These are phyloP conservation scores for Amiota minor DNA, from an alignment of 2,888 invertebrate genomes.

Conservation along the genomic window DNA sequence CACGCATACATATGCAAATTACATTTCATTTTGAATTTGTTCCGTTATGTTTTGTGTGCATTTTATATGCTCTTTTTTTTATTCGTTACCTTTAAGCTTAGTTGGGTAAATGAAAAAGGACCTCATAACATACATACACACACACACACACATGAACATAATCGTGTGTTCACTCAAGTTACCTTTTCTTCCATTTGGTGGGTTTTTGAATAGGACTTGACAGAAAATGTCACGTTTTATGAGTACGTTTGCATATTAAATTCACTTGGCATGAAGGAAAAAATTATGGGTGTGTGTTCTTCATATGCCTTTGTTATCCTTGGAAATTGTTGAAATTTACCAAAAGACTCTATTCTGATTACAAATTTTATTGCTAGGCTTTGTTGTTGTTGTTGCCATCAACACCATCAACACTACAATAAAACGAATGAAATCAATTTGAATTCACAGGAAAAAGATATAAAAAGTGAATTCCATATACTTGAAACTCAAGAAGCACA, in stretches of 20 bases:
- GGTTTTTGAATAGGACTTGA: conserved; percentile 44
- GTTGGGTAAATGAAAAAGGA: conserved; percentile 2
- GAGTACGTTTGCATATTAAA: conserved; percentile 54
- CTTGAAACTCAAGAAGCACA: no score
- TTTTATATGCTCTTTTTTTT: conserved; percentile 18
- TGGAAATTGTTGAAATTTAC: no score
- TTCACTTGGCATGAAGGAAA: conserved; percentile 11
- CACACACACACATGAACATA: conserved; percentile 18
- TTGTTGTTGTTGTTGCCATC: no score
- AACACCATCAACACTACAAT: no score
- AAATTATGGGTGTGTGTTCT: background rate
- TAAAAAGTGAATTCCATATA: no score
- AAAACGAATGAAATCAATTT: no score
- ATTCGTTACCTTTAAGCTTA: conserved; percentile 1
- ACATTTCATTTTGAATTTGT: conserved; percentile 55
- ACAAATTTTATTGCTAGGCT: no score
- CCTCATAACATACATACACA: conserved; percentile 26
- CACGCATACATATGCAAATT: conserved; percentile 53
- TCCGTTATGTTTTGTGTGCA: conserved; percentile 43
- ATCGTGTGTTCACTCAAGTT: background rate
- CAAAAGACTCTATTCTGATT: no score
- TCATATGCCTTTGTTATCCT: background rate
- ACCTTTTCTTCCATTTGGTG: conserved; percentile 44
- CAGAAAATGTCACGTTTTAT: conserved; percentile 66
- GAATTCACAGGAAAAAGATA: no score